Evolutionary conservation across 2,888 invertebrate species (phyloP), one percentile per base, ranked within the genome.

Genomic region (Drosophila neotestacea): DNA sequence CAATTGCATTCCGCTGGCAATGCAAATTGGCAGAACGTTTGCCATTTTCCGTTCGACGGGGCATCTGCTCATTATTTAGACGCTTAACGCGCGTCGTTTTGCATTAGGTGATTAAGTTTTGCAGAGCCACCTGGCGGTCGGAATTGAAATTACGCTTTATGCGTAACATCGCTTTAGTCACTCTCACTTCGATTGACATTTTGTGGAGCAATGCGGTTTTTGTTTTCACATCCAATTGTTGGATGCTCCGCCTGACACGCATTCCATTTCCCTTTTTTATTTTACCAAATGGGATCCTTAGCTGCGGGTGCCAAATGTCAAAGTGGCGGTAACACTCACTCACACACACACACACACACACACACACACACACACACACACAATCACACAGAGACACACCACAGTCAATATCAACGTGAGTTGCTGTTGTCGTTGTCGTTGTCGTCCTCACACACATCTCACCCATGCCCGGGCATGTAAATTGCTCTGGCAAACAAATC

Each of bases 401-500:
- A 50, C 62, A 63, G 27, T 28, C 70, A 58, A 47, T 47, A 32
- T 22, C 36, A 42, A 61, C 5, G 51, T 51, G 34, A 48, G 47
- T 47, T 30, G 22, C 22, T 41, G 42, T 42, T 22, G 5, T 11
- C 34, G 46, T 32, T 27, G 28, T 36, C 22, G 44, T 46, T 22
- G 11, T 34, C 55, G 50, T 39, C 38, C 22, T 41, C 32, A 32
- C 30, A 46, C 34, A 60, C 76, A 73, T 63, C 59, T 48, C 59
- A 69, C 68, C 54, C 79, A 62, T 70, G 77, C 52, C 63, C 61
- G 52, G 59, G 69, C 79, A 82, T 83, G 85, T 85, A 88, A 88
- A 87, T 87, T 85, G 77, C 77, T 81, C 79, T 66, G 73, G 86
- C 81, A 85, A 84, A 86, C 86, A 84, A 85, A 85, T 85, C 83